Conservation (phyloP, 2,797 vertebrate species). For the Xenops minutus region DNA sequence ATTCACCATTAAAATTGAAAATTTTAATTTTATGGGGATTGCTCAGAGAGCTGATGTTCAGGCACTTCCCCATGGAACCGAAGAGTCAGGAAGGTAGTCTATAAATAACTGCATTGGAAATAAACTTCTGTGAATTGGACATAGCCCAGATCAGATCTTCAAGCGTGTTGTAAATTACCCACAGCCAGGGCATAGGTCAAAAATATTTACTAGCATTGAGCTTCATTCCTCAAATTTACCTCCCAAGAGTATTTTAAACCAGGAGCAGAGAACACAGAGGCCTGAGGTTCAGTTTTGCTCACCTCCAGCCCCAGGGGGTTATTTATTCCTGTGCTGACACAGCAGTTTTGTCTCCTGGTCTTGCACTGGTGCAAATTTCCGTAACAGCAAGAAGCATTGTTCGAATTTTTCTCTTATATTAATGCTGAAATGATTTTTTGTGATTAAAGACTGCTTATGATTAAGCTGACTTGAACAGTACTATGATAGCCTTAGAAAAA, state of each 20-base stretch:
- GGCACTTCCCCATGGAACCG: neutral
- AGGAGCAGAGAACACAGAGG: neutral
- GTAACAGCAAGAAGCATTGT: neutral
- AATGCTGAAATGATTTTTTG: neutral
- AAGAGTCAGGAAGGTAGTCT: neutral
- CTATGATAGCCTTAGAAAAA: neutral
- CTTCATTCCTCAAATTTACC: neutral
- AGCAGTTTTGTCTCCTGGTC: neutral
- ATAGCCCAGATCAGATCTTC: constrained; percentile 38
- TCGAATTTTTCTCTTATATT: neutral
- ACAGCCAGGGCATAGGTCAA: constrained; percentile 3
- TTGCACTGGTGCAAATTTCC: neutral
- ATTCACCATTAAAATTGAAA: constrained; percentile 40
- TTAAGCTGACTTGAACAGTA: neutral
- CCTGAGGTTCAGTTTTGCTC: neutral
- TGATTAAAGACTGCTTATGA: neutral
- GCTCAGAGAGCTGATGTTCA: constrained; percentile 15
- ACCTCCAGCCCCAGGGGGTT: neutral
- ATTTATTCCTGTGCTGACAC: neutral
- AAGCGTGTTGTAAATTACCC: neutral
- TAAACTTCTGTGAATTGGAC: constrained; percentile 26
- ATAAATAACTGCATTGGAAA: constrained; percentile 47
- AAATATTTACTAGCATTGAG: neutral
- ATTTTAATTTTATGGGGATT: constrained; percentile 49
- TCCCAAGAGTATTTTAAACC: neutral